A percentile compares a stretch with the other conserved stretches of the same genome.
phyloP scores from a whole-genome alignment of 1,140 invertebrate genomes.

The Octopus bimaculoides region DNA sequence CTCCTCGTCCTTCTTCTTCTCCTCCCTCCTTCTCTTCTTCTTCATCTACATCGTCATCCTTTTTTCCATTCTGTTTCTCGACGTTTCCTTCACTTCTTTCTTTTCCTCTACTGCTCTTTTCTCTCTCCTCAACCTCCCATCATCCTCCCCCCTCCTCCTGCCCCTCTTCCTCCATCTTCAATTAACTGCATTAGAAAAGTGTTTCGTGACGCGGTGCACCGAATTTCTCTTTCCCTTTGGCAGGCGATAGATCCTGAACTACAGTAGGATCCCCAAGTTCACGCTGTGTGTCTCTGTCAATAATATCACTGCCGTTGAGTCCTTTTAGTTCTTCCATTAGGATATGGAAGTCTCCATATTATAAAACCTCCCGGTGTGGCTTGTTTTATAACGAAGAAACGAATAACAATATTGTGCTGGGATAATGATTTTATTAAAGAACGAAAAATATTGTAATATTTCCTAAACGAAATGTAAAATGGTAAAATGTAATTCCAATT shows the following conservation, averaged over 20 bases:
- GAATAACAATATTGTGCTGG: too few species aligned
- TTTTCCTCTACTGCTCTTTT: not conserved
- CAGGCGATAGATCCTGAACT: not conserved
- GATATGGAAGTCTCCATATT: too few species aligned
- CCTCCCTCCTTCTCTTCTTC: not conserved
- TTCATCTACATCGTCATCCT: not conserved
- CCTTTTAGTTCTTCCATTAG: too few species aligned
- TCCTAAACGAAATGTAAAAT: too few species aligned
- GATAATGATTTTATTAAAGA: too few species aligned
- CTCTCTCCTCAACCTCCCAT: not conserved
- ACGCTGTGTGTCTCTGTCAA: too few species aligned
- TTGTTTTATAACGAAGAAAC: too few species aligned
- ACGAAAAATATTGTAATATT: too few species aligned
- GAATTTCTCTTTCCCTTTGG: not conserved
- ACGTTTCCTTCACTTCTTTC: not conserved
- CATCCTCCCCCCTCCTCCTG: not conserved
- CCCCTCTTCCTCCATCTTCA: not conserved
- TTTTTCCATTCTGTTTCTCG: not conserved
- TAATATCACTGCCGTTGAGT: too few species aligned
- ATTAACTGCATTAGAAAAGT: not conserved
- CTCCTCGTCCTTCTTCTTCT: not conserved
- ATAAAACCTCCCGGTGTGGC: too few species aligned
- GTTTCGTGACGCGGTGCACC: not conserved
- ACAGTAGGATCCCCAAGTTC: not conserved
- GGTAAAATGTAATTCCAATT: too few species aligned